A percentile compares a stretch with the other conserved stretches of the same genome.
Conservation (phyloP, 2,797 vertebrate species). For the Syngnathus acus region DNA sequence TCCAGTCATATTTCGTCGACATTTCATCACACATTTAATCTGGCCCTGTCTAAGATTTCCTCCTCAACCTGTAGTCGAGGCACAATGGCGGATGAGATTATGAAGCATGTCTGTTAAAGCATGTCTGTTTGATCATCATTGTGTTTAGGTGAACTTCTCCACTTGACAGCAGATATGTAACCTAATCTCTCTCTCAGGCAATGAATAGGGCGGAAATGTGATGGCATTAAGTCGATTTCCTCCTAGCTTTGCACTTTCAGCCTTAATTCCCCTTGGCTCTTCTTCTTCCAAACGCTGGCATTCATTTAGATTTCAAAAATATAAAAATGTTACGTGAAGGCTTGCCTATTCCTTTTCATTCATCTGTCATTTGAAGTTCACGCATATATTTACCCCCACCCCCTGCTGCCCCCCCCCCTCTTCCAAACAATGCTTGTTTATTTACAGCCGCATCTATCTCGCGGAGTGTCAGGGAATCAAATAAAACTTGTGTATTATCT, state of each 20-base stretch:
- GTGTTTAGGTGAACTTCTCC: slow-evolving; percentile 70
- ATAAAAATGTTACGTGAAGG: slow-evolving; percentile 67
- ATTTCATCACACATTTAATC: slow-evolving; percentile 74
- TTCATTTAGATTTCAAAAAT: slow-evolving; percentile 66
- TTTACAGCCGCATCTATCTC: slow-evolving; percentile 55
- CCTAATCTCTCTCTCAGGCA: slow-evolving; percentile 67
- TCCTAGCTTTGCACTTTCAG: slow-evolving; percentile 72
- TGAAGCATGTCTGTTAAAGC: slow-evolving; percentile 73
- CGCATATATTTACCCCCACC: slow-evolving; percentile 58
- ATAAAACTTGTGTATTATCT: slow-evolving; percentile 69
- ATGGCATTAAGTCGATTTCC: slow-evolving; percentile 78
- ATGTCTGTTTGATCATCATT: slow-evolving; percentile 73
- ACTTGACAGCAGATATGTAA: slow-evolving; percentile 72
- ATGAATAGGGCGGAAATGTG: slow-evolving; percentile 71
- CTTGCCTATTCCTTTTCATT: slow-evolving; percentile 64
- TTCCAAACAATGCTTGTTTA: slow-evolving; percentile 69
- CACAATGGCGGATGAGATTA: slow-evolving; percentile 68
- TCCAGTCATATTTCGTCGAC: slow-evolving; percentile 63
- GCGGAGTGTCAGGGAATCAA: slow-evolving; percentile 49
- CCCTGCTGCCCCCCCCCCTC: not conserved
- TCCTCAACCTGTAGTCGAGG: slow-evolving; percentile 63
- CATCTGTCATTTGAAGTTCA: slow-evolving; percentile 67
- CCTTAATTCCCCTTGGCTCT: slow-evolving; percentile 70
- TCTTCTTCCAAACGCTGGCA: slow-evolving; percentile 63
- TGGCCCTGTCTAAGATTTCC: slow-evolving; percentile 67